A percentile compares a stretch with the other conserved stretches of the same genome.
phyloP scores from a whole-genome alignment of 2,888 invertebrate genomes.

The Chrysotoxum bicinctum region DNA sequence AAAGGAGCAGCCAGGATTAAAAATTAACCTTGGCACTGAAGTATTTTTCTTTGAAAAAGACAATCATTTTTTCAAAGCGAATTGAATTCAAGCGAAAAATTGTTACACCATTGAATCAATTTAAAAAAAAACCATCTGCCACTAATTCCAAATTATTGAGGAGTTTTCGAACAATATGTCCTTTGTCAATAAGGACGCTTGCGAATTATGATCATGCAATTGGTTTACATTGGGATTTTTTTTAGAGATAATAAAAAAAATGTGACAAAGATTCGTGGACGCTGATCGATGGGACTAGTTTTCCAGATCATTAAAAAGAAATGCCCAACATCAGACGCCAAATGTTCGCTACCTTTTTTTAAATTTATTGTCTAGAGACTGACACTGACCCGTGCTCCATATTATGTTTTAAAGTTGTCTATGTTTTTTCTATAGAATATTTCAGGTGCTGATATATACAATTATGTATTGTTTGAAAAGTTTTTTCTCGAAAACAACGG shows the following conservation, averaged over 20 bases:
- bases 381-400: neutral
- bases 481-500: too few relatives aligned
- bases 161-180: conserved; percentile 39
- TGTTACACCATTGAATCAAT: conserved; percentile 36
- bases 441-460: too few relatives aligned
- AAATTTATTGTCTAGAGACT: neutral
- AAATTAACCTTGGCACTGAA: conserved; percentile 21
- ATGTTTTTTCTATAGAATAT: too few relatives aligned
- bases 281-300: neutral
- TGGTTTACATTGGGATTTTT: neutral
- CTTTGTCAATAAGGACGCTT: conserved; percentile 2
- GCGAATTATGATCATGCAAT: conserved; percentile 29
- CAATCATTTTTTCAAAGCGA: conserved; percentile 54
- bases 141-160: conserved; percentile 65
- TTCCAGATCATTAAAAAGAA: conserved; percentile 15
- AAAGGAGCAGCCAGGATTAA: conserved; percentile 40
- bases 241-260: neutral
- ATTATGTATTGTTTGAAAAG: too few relatives aligned
- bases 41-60: conserved; percentile 12
- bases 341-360: neutral
- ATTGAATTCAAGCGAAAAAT: conserved; percentile 32
- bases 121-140: conserved; percentile 47
- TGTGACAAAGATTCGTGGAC: neutral
- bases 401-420: neutral
- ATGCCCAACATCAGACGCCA: neutral